These are phyloP conservation scores for Monomorium pharaonis DNA, from an alignment of 1,140 invertebrate genomes.

Conservation along the genomic window DNA sequence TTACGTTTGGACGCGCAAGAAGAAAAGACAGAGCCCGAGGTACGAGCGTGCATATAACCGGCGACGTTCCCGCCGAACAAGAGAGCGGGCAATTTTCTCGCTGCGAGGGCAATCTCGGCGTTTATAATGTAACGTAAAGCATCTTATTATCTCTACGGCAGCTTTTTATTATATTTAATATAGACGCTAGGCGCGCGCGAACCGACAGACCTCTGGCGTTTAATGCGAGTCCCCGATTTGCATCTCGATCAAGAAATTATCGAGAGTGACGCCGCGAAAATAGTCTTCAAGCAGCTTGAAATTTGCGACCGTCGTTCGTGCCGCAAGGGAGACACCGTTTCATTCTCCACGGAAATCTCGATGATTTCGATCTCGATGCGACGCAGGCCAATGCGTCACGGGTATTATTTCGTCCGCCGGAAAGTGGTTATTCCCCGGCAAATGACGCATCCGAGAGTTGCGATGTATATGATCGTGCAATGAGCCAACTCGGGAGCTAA, in stretches of 20 bases:
- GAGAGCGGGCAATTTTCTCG: constrained; percentile 41
- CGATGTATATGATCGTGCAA: constrained; percentile 54
- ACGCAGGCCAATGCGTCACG: constrained; percentile 65
- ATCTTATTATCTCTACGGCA: constrained; percentile 13
- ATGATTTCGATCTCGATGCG: constrained; percentile 44
- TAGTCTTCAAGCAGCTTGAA: background rate
- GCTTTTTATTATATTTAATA: constrained; percentile 34
- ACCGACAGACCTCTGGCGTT: background rate
- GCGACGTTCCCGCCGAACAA: constrained; percentile 1
- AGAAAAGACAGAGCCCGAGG: background rate
- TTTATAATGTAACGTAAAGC: constrained; percentile 13
- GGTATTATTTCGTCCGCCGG: constrained; percentile 74
- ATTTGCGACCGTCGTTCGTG: background rate
- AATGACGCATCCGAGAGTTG: constrained; percentile 65
- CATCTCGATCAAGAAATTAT: constrained; percentile 17
- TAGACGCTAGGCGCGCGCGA: background rate
- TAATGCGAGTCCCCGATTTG: constrained; percentile 3
- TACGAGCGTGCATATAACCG: background rate
- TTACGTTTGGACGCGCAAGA: constrained; percentile 1
- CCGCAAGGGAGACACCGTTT: background rate
- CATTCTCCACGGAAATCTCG: constrained; percentile 6
- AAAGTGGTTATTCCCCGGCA: constrained; percentile 74
- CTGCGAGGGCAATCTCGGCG: background rate
- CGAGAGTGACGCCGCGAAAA: background rate
- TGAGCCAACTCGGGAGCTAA: background rate